phyloP scores from a whole-genome alignment of 2,797 vertebrate genomes.

The Peromyscus melanophrys region DNA sequence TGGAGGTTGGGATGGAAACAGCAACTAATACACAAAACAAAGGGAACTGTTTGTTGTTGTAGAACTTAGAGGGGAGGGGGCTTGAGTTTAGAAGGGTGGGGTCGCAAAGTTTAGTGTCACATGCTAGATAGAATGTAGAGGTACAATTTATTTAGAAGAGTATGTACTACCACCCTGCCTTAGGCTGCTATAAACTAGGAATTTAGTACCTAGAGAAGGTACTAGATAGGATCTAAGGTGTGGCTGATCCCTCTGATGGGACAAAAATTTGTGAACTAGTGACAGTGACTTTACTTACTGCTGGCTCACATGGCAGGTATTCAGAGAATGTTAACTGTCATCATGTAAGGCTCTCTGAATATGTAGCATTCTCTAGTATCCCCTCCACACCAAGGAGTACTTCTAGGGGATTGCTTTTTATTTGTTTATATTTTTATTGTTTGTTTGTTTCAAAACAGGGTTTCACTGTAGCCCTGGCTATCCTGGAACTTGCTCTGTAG shows the following conservation, averaged over 20 bases:
- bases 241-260: too few species aligned
- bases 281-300: background rate
- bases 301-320: background rate
- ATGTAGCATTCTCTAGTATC: background rate
- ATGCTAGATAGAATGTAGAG: background rate
- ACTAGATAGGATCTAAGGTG: background rate
- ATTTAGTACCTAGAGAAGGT: background rate
- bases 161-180: too few species aligned
- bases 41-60: background rate
- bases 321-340: background rate
- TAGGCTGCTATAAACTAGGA: background rate
- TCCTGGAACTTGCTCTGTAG: background rate
- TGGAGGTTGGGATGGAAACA: background rate
- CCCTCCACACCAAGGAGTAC: background rate
- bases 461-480: background rate
- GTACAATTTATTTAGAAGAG: background rate
- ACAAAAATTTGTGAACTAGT: background rate
- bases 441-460: background rate
- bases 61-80: background rate
- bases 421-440: background rate
- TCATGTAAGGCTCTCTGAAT: background rate
- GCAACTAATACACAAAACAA: background rate
- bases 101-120: background rate
- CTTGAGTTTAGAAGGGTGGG: background rate
- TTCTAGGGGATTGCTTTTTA: background rate